Evolutionary conservation across 2,888 invertebrate species (phyloP), one percentile per base, ranked within the genome.

Genomic region (Labia minor): DNA sequence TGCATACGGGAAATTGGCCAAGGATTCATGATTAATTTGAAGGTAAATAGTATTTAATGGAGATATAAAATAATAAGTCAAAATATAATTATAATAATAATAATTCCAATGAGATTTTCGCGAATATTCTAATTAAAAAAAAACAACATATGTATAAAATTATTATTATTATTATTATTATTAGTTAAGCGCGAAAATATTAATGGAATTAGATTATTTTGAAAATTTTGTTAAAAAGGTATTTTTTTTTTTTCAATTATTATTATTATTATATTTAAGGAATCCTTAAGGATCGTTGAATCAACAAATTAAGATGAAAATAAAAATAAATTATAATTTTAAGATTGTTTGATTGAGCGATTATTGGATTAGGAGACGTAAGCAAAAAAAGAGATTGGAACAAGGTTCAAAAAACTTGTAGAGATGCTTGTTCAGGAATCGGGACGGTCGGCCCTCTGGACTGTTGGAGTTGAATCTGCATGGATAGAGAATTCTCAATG

Each of bases 1-100:
- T 65, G 65, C 37, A n/a, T 37, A 49, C 37, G 37, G 65, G 65
- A 21, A 33, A 14, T 65, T 65, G 65, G 64, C 26, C 20, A 26
- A 64, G 64, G 64, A 64, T 64, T 11, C 26, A 64, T 37, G 37
- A 26, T 26, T 33, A 64, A 64, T 33, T 64, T 19, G 19, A 37
- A 64, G 64, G 64, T 64, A 37, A 64, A 64, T 11, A 26, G 21
- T 21, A n/a, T n/a, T n/a, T 64, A 37, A 10, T 49, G 14, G 49
- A 14, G n/a, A n/a, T 14, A 14, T 3, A 3, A 49, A 49, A 49
- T 49, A 8, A n/a, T 49, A 49, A n/a, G 14, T n/a, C 14, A 49
- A 14, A 33, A 49, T 16, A 49, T n/a, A 49, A 49, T n/a, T 3
- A 49, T n/a, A 11, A 49, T n/a, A 49, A 10, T n/a, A 49, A 49